These are phyloP conservation scores for Orthonevra nobilis DNA, from an alignment of 2,888 invertebrate species.

Conservation along the genomic window DNA sequence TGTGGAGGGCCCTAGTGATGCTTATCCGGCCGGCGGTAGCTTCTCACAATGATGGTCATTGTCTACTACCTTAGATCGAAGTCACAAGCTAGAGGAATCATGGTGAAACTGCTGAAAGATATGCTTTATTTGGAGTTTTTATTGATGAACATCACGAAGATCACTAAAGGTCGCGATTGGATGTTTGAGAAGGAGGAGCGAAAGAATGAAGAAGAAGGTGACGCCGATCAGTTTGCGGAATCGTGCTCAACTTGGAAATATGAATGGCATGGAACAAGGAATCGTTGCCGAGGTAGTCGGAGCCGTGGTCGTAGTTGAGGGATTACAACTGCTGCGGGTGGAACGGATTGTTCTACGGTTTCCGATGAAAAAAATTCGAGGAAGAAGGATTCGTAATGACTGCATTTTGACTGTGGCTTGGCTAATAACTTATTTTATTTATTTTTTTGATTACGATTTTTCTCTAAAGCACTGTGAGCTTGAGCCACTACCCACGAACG, in stretches of 20 bases:
- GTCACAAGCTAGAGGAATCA: constrained; percentile 83
- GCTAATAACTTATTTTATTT: no score
- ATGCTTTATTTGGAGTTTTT: constrained; percentile 86
- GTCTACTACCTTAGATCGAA: constrained; percentile 85
- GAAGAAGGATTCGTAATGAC: constrained; percentile 24
- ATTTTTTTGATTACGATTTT: no score
- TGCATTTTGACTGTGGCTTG: no score
- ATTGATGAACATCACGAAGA: constrained; percentile 83
- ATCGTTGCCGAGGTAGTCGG: constrained; percentile 37
- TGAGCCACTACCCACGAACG: no score
- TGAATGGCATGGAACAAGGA: constrained; percentile 70
- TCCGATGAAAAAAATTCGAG: neutral
- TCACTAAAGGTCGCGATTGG: constrained; percentile 82
- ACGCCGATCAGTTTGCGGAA: constrained; percentile 72
- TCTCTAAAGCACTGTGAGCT: no score
- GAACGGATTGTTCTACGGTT: neutral
- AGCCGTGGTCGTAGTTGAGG: constrained; percentile 26
- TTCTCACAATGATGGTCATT: constrained; percentile 83
- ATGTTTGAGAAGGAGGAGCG: constrained; percentile 68
- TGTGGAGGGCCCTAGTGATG: constrained; percentile 81
- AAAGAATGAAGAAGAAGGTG: constrained; percentile 15
- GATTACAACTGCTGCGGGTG: neutral
- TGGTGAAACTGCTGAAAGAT: constrained; percentile 83
- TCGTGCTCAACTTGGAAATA: constrained; percentile 82
- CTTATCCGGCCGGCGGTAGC: constrained; percentile 83